phyloP scores from a whole-genome alignment of 2,888 invertebrate genomes.

The Stomorhina lunata region DNA sequence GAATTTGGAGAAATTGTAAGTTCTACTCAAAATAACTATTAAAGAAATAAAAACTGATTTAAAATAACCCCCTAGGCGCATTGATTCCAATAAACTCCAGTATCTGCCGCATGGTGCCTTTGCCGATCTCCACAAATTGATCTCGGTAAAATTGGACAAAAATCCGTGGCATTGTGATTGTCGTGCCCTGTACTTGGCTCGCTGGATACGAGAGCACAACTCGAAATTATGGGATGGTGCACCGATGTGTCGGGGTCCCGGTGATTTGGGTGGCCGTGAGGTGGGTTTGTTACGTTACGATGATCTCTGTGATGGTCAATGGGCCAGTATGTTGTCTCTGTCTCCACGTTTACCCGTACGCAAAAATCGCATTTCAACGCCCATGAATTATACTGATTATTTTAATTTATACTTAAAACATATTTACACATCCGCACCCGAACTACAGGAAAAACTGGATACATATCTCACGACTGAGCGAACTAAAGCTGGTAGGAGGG shows the following conservation, averaged over 20 bases:
- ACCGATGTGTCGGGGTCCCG: conserved; percentile 81
- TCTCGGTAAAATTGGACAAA: conserved; percentile 83
- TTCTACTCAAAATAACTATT: conserved; percentile 58
- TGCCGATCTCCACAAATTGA: conserved; percentile 81
- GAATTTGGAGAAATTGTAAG: conserved; percentile 81
- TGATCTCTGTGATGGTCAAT: conserved; percentile 86
- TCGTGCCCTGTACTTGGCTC: conserved; percentile 83
- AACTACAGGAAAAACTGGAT: conserved; percentile 49
- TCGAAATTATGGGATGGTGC: conserved; percentile 81
- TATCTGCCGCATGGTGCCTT: conserved; percentile 83
- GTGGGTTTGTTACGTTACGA: conserved; percentile 82
- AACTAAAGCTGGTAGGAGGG: neutral
- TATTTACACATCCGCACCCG: conserved; percentile 74
- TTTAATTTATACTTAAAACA: conserved; percentile 79
- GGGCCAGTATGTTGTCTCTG: conserved; percentile 84
- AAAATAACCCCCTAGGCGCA: conserved; percentile 78
- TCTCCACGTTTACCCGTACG: conserved; percentile 78
- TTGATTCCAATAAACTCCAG: conserved; percentile 84
- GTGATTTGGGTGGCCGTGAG: conserved; percentile 81
- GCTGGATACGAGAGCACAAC: conserved; percentile 81
- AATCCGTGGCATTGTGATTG: conserved; percentile 86
- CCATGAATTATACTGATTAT: conserved; percentile 79
- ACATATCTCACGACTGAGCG: conserved; percentile 33
- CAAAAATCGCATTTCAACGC: conserved; percentile 77
- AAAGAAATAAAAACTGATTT: conserved; percentile 61